Evolutionary conservation across 2,113 vertebrate genomes (phyloP).

Genomic region (Montifringilla adamsi): DNA sequence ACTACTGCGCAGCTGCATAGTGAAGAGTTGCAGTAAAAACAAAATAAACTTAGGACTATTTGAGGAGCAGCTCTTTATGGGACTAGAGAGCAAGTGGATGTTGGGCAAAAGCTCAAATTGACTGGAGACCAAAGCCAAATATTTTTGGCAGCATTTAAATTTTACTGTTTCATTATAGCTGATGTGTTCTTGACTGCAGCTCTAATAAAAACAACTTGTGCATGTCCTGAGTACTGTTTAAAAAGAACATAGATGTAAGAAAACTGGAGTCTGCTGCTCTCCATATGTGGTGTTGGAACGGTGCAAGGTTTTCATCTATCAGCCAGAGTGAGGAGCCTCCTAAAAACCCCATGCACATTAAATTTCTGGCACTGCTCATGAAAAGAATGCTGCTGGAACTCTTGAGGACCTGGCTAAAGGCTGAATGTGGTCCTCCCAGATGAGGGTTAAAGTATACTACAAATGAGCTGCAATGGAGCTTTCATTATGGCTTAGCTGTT

Average conservation of each 20-base stretch:
- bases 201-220: slow-evolving; percentile 12
- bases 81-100: not conserved
- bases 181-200: not conserved
- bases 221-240: not conserved
- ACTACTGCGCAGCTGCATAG: slow-evolving; percentile 12
- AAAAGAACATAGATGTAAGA: not conserved
- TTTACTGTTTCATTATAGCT: not conserved
- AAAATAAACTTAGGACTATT: slow-evolving; percentile 37
- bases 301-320: not conserved
- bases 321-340: not conserved
- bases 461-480: not conserved
- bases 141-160: slow-evolving; percentile 37
- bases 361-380: not conserved
- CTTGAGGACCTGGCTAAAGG: not conserved
- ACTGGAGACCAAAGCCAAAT: not conserved
- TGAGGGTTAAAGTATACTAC: not conserved
- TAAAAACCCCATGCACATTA: not conserved
- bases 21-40: slow-evolving; percentile 14
- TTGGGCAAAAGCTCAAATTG: slow-evolving; percentile 9
- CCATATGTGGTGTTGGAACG: not conserved
- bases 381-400: not conserved
- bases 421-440: not conserved
- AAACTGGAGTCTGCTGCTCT: not conserved
- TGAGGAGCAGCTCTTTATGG: not conserved
- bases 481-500: not conserved